Conservation (phyloP, 2,888 invertebrate species). For the Agriopis aurantiaria region DNA sequence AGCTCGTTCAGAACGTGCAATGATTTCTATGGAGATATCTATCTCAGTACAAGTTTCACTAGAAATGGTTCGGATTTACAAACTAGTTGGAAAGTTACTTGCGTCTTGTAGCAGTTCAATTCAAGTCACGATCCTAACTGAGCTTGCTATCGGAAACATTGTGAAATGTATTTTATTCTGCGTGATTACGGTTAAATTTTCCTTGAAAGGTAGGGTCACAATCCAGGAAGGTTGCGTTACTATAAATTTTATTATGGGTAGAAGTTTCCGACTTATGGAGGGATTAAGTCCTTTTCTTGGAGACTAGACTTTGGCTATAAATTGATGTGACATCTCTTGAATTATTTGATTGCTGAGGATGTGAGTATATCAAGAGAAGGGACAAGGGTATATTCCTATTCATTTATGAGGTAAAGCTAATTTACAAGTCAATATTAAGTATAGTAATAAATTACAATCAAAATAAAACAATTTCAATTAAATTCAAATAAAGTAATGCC, state of each 20-base stretch:
- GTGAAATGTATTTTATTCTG: constrained; percentile 32
- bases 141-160: constrained; percentile 19
- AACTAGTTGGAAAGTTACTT: constrained; percentile 79
- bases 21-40: constrained; percentile 50
- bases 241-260: constrained; percentile 40
- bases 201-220: constrained; percentile 14
- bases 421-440: too few relatives aligned
- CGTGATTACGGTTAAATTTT: constrained; percentile 28
- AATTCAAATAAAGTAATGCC: too few relatives aligned
- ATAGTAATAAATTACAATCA: too few relatives aligned
- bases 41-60: constrained; percentile 56
- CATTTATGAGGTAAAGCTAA: too few relatives aligned
- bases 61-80: constrained; percentile 70
- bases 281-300: constrained; percentile 25
- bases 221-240: constrained; percentile 41
- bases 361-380: neutral
- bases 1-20: constrained; percentile 21
- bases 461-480: too few relatives aligned
- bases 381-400: neutral
- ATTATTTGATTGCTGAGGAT: neutral
- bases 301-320: constrained; percentile 17
- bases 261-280: constrained; percentile 35
- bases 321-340: constrained; percentile 7
- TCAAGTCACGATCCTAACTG: constrained; percentile 51
- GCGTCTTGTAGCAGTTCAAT: constrained; percentile 58